phyloP scores from a whole-genome alignment of 1,140 invertebrate genomes.

The Alviniconcha marisindica region DNA sequence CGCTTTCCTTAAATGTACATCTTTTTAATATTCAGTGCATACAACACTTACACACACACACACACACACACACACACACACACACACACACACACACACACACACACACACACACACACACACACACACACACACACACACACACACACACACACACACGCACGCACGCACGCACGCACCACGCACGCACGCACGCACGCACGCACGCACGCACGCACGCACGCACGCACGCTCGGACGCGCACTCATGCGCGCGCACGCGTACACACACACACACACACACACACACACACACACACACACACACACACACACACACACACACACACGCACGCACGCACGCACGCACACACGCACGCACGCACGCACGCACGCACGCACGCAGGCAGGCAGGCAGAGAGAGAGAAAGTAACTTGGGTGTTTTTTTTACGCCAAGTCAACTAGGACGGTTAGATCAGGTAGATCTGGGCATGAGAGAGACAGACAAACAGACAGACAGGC shows the following conservation, averaged over 20 bases:
- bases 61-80: neutral
- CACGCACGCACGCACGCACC: neutral
- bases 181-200: neutral
- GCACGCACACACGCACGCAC: neutral
- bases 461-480: neutral
- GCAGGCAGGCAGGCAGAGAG: neutral
- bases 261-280: conserved; percentile 22
- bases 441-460: too few relatives aligned
- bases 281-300: conserved; percentile 22
- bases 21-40: too few relatives aligned
- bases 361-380: conserved; percentile 3
- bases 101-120: too few relatives aligned
- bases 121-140: too few relatives aligned
- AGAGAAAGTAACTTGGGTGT: neutral
- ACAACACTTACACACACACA: neutral
- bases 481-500: neutral
- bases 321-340: conserved; percentile 23
- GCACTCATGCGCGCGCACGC: neutral
- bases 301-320: conserved; percentile 22
- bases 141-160: too few relatives aligned
- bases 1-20: too few relatives aligned
- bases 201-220: conserved; percentile 11
- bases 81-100: neutral
- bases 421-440: neutral
- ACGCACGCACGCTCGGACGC: neutral